These are phyloP conservation scores for Achlya flavicornis DNA, from an alignment of 2,888 invertebrate species.

Conservation along the genomic window DNA sequence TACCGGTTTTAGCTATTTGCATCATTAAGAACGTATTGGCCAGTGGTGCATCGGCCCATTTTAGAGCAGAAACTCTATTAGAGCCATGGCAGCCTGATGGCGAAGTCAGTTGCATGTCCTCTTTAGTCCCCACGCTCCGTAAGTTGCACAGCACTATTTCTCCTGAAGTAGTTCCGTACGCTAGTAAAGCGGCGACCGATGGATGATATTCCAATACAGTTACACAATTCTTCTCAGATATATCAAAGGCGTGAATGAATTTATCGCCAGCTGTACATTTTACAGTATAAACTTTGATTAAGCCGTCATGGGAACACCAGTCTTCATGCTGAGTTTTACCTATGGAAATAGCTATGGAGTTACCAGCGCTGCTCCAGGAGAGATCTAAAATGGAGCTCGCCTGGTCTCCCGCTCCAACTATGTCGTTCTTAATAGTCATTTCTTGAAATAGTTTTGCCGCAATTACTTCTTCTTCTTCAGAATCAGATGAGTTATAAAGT, in stretches of 20 bases:
- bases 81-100: slow-evolving; percentile 65
- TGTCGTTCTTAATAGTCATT: slow-evolving; percentile 47
- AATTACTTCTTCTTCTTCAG: slow-evolving; percentile 66
- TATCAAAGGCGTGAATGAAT: slow-evolving; percentile 56
- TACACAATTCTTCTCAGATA: slow-evolving; percentile 69
- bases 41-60: slow-evolving; percentile 63
- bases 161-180: slow-evolving; percentile 68
- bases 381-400: slow-evolving; percentile 54
- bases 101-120: slow-evolving; percentile 52
- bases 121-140: slow-evolving; percentile 39
- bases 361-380: slow-evolving; percentile 69
- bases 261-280: slow-evolving; percentile 78
- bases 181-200: slow-evolving; percentile 56
- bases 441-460: slow-evolving; percentile 64
- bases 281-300: slow-evolving; percentile 62
- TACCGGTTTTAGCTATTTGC: slow-evolving; percentile 61
- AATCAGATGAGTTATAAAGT: slow-evolving; percentile 62
- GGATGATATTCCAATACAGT: slow-evolving; percentile 66
- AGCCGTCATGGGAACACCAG: slow-evolving; percentile 70
- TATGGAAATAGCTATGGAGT: slow-evolving; percentile 63
- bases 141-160: slow-evolving; percentile 69
- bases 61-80: slow-evolving; percentile 53
- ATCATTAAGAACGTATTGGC: slow-evolving; percentile 60
- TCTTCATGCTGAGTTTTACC: slow-evolving; percentile 64
- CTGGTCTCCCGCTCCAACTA: slow-evolving; percentile 60